These are phyloP conservation scores for Prosopocoilus inquinatus DNA, from an alignment of 2,888 invertebrate species.

Conservation along the genomic window DNA sequence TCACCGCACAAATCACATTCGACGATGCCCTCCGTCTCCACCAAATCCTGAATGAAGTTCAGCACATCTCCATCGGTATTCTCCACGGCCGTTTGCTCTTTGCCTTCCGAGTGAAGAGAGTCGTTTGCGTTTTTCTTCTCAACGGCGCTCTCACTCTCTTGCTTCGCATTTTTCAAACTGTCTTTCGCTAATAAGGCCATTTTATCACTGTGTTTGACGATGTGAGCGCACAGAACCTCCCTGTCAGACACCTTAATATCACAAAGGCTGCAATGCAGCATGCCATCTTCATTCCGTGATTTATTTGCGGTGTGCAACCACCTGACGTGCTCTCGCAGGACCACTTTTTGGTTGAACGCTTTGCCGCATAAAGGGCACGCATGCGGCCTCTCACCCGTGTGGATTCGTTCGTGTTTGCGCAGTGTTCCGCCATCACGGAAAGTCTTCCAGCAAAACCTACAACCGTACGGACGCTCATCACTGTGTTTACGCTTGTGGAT, in stretches of 20 bases:
- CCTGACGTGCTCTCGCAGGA: conserved; percentile 54
- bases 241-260: conserved; percentile 48
- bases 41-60: conserved; percentile 21
- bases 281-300: conserved; percentile 43
- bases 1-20: conserved; percentile 47
- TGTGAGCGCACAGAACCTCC: conserved; percentile 55
- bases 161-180: conserved; percentile 14
- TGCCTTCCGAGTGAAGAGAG: not conserved
- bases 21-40: conserved; percentile 11
- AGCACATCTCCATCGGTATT: conserved; percentile 7
- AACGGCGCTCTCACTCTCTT: conserved; percentile 31
- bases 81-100: not conserved
- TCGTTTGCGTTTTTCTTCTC: not conserved
- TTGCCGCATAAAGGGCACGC: conserved; percentile 55
- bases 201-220: conserved; percentile 56
- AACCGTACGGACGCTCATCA: conserved; percentile 56
- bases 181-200: conserved; percentile 52
- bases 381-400: conserved; percentile 63
- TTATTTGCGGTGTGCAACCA: conserved; percentile 55
- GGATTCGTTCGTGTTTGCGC: conserved; percentile 79
- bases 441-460: conserved; percentile 55
- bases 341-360: conserved; percentile 58
- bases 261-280: conserved; percentile 53
- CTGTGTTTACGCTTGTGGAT: conserved; percentile 56
- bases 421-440: conserved; percentile 65